phyloP scores from a whole-genome alignment of 2,888 invertebrate genomes.

The Athripsodes cinereus region DNA sequence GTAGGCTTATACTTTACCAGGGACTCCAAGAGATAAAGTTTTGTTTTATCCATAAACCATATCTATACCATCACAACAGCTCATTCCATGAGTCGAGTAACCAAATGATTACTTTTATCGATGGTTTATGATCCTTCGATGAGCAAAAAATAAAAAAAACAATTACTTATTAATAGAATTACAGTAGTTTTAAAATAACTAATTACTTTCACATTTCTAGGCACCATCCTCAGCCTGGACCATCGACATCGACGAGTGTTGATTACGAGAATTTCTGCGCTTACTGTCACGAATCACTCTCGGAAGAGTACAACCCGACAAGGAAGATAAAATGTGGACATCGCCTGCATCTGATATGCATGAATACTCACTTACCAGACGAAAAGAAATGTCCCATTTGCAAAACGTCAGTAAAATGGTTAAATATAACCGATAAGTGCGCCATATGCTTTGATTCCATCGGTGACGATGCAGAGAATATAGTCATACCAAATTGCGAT shows the following conservation, averaged over 20 bases:
- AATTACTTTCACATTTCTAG: not conserved
- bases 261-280: not conserved
- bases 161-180: too few relatives aligned
- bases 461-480: not conserved
- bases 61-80: too few relatives aligned
- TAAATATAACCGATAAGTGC: conserved; percentile 3
- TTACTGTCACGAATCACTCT: not conserved
- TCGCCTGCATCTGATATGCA: conserved; percentile 4
- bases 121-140: too few relatives aligned
- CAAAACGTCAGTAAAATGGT: conserved; percentile 1
- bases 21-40: too few relatives aligned
- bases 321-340: conserved; percentile 6
- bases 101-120: too few relatives aligned
- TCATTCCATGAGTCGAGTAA: too few relatives aligned
- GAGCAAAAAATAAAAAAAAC: too few relatives aligned
- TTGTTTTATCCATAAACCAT: too few relatives aligned
- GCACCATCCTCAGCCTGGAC: not conserved
- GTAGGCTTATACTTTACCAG: too few relatives aligned
- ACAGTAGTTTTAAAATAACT: too few relatives aligned
- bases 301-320: not conserved
- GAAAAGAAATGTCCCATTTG: conserved; percentile 9
- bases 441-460: conserved; percentile 4
- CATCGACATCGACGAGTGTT: not conserved
- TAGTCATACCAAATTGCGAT: not conserved
- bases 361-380: conserved; percentile 1